Evolutionary conservation across 2,113 vertebrate genomes (phyloP).

Genomic region (Cinclus cinclus): DNA sequence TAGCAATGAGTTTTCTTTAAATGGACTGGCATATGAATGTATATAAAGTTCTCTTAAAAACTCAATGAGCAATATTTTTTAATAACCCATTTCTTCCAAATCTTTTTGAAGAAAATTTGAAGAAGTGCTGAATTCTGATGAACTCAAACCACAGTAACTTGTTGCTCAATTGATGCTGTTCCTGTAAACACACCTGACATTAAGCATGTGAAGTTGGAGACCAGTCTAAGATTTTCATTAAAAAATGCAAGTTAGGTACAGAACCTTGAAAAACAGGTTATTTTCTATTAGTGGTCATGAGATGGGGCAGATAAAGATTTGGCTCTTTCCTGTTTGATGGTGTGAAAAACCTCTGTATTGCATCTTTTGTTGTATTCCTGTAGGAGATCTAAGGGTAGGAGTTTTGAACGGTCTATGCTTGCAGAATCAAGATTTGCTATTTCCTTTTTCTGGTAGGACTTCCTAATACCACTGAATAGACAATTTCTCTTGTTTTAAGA

Average conservation of each 20-base stretch:
- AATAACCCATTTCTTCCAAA: not conserved
- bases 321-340: not conserved
- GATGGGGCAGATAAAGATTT: not conserved
- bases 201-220: not conserved
- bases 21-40: not conserved
- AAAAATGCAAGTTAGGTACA: not conserved
- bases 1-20: not conserved
- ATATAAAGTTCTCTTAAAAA: not conserved
- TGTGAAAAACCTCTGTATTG: not conserved
- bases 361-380: not conserved
- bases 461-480: not conserved
- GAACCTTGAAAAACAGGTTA: not conserved
- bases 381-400: not conserved
- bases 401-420: rapidly evolving
- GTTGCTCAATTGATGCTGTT: not conserved
- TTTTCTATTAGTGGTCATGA: not conserved
- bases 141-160: not conserved
- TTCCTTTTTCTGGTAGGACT: not conserved
- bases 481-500: not conserved
- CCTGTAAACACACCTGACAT: not conserved
- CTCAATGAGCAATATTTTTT: rapidly evolving
- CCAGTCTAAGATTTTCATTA: not conserved
- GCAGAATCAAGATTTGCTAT: not conserved
- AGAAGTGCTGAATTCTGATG: not conserved
- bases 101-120: not conserved